Percentiles rank a stretch among this genome's conserved stretches.
phyloP scores from a whole-genome alignment of 2,113 vertebrate genomes.

The Litocranius walleri region DNA sequence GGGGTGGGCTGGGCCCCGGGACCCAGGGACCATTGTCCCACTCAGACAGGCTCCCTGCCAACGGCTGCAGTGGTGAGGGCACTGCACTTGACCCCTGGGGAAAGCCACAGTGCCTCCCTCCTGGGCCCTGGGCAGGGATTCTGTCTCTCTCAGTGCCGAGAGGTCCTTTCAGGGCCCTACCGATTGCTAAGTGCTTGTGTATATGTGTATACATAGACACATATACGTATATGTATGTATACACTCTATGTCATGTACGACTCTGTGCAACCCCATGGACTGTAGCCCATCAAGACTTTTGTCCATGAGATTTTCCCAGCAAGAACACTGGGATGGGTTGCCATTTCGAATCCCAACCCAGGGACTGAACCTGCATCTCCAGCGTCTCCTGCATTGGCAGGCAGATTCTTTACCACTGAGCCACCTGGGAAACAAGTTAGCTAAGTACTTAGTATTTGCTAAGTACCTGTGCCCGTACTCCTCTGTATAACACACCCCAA shows the following conservation, averaged over 20 bases:
- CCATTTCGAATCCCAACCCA: background rate
- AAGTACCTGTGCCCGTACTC: background rate
- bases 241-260: accelerated
- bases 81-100: too few relatives aligned
- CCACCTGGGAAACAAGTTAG: background rate
- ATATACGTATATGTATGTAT: background rate
- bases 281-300: background rate
- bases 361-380: background rate
- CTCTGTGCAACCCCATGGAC: background rate
- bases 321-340: background rate
- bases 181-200: background rate
- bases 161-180: background rate
- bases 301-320: background rate
- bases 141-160: background rate
- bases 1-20: too few relatives aligned
- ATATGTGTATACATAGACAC: background rate
- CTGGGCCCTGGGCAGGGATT: background rate
- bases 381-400: background rate
- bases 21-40: background rate
- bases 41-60: background rate
- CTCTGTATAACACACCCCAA: background rate
- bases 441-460: background rate
- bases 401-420: background rate
- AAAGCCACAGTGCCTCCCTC: background rate
- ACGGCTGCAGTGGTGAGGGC: background rate